A percentile compares a stretch with the other conserved stretches of the same genome.
phyloP scores from a whole-genome alignment of 2,888 invertebrate species.

The Thereva unica region DNA sequence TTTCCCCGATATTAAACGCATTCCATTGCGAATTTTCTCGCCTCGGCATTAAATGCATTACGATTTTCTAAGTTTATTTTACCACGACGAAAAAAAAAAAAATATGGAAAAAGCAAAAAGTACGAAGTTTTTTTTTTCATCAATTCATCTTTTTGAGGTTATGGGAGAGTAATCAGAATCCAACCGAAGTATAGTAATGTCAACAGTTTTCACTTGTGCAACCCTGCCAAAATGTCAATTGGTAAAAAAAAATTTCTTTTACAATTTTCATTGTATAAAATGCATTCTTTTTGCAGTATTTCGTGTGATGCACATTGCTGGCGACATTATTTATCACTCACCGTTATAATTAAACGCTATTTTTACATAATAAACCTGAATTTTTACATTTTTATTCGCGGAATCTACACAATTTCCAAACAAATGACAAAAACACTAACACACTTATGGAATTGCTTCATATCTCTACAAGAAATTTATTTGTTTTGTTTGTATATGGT shows the following conservation, averaged over 20 bases:
- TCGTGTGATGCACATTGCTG: background rate
- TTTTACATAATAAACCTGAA: constrained; percentile 23
- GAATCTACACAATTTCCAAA: constrained; percentile 22
- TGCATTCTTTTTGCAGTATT: background rate
- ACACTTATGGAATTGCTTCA: constrained; percentile 3
- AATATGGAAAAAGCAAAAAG: constrained; percentile 24
- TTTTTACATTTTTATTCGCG: constrained; percentile 37
- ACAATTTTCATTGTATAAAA: background rate
- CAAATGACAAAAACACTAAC: constrained; percentile 32
- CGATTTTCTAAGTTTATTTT: background rate
- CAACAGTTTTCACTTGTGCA: constrained; percentile 29
- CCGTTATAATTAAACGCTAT: constrained; percentile 36
- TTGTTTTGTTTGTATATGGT: too few species aligned
- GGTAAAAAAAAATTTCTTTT: too few species aligned
- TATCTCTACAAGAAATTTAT: constrained; percentile 3
- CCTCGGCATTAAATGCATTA: background rate
- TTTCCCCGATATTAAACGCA: background rate
- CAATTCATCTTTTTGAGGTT: constrained; percentile 30
- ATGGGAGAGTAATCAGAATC: constrained; percentile 26
- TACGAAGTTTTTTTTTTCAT: background rate
- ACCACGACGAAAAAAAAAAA: constrained; percentile 3
- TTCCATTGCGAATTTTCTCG: background rate
- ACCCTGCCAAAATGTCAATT: constrained; percentile 13
- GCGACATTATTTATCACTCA: constrained; percentile 22
- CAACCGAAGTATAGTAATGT: constrained; percentile 22